Base-by-base conservation (phyloP, 1,140 invertebrate genomes). In the Diplogasteroides magnus region DNA sequence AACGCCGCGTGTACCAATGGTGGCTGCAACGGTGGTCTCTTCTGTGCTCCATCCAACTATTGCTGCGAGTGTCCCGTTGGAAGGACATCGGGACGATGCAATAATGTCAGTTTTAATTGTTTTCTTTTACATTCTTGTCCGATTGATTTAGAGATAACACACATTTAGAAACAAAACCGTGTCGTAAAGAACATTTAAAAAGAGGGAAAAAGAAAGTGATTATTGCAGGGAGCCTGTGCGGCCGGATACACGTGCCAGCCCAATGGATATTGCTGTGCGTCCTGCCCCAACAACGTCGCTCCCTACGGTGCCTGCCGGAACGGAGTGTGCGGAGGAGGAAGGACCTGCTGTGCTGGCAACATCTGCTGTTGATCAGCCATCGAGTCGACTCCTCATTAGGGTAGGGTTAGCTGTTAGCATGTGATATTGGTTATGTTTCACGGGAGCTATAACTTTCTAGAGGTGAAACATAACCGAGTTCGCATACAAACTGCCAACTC, bases 51-150 rank as follows among this genome's bases (percentile, higher is more conserved):
- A 0, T 73, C 77, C 26, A 75, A 76, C 63, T 78, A 75, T 55
- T 78, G 77, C 56, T 78, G 77, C 64, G 73, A 75, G 55, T 78
- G 77, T 58, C 67, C 74, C 3, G 73, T 77, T 58, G 77, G 77
- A 23, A 57, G 67, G 27, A 70, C 70, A 19, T 69, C 59, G 14
- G 77, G 77, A n/a, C 61, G 67, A 23, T 78, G 77, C 61, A 77
- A 74, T 61, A 61, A 71, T 65, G 72, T 70, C 19, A 48, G 64
- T 70, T 19, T n/a, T n/a, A n/a, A n/a, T n/a, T n/a, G n/a, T n/a
- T n/a, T n/a, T n/a, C n/a, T n/a, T n/a, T n/a, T n/a, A n/a, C n/a
- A n/a, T n/a, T n/a, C n/a, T n/a, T n/a, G n/a, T n/a, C n/a, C n/a
- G n/a, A n/a, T n/a, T n/a, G n/a, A n/a, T n/a, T n/a, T n/a, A n/a